A percentile compares a stretch with the other conserved stretches of the same genome.
Evolutionary conservation across 1,140 invertebrate species (phyloP).

Genomic region (Drosophila hydei): DNA sequence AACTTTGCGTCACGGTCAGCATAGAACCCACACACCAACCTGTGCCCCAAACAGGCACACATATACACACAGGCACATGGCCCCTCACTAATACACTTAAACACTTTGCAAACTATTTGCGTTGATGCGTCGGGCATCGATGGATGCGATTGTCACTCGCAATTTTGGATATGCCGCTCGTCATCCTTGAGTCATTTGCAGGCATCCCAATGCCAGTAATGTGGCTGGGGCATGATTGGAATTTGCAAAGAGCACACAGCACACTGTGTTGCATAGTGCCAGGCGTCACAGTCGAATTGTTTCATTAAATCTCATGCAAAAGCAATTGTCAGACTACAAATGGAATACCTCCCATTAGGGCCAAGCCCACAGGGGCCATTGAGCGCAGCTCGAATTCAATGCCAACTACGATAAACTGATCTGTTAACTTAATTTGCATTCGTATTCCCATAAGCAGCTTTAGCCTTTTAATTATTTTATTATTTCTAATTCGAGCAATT

Average conservation of each 20-base stretch:
- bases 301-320: slow-evolving; percentile 43
- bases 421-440: not conserved
- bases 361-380: not conserved
- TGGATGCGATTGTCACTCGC: slow-evolving; percentile 16
- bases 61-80: not conserved
- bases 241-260: slow-evolving; percentile 45
- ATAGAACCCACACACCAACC: not conserved
- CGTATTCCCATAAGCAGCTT: too few relatives aligned
- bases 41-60: not conserved
- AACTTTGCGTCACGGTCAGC: slow-evolving; percentile 32
- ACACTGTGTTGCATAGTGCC: slow-evolving; percentile 45
- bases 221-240: slow-evolving; percentile 58
- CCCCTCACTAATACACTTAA: slow-evolving; percentile 55
- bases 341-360: not conserved
- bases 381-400: not conserved
- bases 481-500: too few relatives aligned
- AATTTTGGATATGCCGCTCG: slow-evolving; percentile 17
- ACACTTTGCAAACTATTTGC: slow-evolving; percentile 49
- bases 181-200: slow-evolving; percentile 53
- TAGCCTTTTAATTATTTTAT: too few relatives aligned
- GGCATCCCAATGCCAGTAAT: slow-evolving; percentile 2
- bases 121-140: slow-evolving; percentile 12
- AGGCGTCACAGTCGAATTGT: slow-evolving; percentile 34
- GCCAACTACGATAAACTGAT: too few relatives aligned
- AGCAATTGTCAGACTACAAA: slow-evolving; percentile 11